Base-by-base conservation (phyloP, 1,140 invertebrate species). In the Atta cephalotes region DNA sequence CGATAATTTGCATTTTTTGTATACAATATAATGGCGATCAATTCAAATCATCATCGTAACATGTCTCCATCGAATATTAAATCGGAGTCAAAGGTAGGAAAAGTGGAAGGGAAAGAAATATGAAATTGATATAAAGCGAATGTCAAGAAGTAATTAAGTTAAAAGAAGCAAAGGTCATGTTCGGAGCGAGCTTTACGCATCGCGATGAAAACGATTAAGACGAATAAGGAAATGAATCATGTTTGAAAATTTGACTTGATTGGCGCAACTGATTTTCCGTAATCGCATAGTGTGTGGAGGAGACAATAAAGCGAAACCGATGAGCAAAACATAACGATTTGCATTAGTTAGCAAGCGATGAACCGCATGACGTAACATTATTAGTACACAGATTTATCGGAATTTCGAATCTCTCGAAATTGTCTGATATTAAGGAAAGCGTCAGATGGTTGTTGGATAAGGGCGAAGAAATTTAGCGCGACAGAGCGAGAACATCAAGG, bases 341-440 rank as follows among this genome's bases (percentile, higher is more conserved):
- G 56, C 56, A 35, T 74, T 84, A 76, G 70, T 62, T 81, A 39
- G 31, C 14, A 14, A 3, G 39, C n/a, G 9, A 28, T 28, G 28
- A 14, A 12, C 16, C 62, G 3, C n/a, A 31, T 35, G 65, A 49
- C 56, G 68, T 74, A 56, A 76, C 80, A 84, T 74, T 74, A 84
- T 62, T 84, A 56, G 56, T 84, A 84, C 70, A 76, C 53, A 53
- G 68, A 84, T 81, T 81, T 81, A 81, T 74, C 60, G 70, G 39
- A 76, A 84, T 84, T 63, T 84, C 80, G 70, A 58, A 84, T 84
- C 80, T 84, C 28, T 84, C 80, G 56, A 49, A 62, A 62, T 84
- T 74, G 70, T 16, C 70, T 70, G 80, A 84, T 84, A 84, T 84
- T 74, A 74, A 84, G 58, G 28, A 49, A 16, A 49, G 39, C 62